Evolutionary conservation across 2,113 vertebrate genomes (phyloP).

Genomic region (Theropithecus gelada): DNA sequence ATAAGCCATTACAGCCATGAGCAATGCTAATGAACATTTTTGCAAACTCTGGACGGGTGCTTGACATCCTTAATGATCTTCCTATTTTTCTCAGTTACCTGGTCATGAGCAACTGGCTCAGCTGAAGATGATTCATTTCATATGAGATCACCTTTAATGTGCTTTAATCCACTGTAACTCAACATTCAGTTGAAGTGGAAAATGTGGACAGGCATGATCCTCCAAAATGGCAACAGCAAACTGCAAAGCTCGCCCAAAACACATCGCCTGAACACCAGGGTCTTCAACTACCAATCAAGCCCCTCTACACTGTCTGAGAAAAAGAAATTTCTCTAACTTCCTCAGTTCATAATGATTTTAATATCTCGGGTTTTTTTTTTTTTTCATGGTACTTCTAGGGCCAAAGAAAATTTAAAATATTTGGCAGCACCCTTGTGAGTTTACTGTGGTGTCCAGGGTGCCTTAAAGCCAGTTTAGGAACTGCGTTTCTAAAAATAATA

Average conservation of each 20-base stretch:
- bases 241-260: neutral
- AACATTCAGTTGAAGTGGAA: neutral
- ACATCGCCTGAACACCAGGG: neutral
- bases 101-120: neutral
- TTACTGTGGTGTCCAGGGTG: neutral
- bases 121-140: neutral
- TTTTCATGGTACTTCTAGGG: neutral
- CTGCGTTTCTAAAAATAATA: neutral
- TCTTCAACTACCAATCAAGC: neutral
- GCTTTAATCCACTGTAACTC: neutral
- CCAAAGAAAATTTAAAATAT: neutral
- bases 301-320: neutral
- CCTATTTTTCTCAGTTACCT: neutral
- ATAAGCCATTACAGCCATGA: neutral
- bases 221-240: neutral
- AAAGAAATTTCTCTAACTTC: neutral
- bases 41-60: neutral
- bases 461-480: neutral
- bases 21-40: neutral
- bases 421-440: neutral
- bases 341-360: neutral
- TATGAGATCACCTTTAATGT: neutral
- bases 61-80: neutral
- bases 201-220: neutral
- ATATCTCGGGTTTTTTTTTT: fast-evolving